Evolutionary conservation across 1,140 invertebrate species (phyloP).

Genomic region (Microvelia longipes): DNA sequence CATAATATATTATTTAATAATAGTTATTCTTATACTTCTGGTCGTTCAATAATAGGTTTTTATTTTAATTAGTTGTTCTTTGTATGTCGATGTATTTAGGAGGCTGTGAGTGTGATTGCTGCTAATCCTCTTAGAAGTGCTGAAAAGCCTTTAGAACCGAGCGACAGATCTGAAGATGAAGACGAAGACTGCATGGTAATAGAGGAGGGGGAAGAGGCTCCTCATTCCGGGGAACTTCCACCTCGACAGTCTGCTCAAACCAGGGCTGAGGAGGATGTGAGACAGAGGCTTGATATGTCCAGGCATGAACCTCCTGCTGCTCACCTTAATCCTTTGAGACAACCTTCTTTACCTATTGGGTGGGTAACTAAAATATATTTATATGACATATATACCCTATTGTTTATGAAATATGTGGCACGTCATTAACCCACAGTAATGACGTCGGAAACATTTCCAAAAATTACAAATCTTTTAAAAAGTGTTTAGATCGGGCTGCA

Average conservation of each 20-base stretch:
- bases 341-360: neutral
- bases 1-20: too few species aligned
- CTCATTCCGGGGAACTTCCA: neutral
- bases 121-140: neutral
- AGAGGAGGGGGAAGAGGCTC: neutral
- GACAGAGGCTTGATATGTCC: neutral
- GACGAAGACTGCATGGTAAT: neutral
- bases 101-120: neutral
- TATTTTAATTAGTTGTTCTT: too few species aligned
- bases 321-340: neutral
- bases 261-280: neutral
- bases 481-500: too few species aligned
- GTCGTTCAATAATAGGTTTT: too few species aligned
- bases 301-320: neutral
- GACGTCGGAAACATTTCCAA: too few species aligned
- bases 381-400: neutral
- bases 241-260: neutral
- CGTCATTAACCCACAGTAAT: too few species aligned
- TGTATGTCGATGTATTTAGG: too few species aligned
- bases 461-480: too few species aligned
- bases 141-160: neutral
- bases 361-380: neutral
- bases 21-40: too few species aligned
- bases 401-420: too few species aligned
- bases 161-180: conserved; percentile 1